Conservation (phyloP, 2,797 vertebrate genomes). For the Schizopygopsis pylzovi region DNA sequence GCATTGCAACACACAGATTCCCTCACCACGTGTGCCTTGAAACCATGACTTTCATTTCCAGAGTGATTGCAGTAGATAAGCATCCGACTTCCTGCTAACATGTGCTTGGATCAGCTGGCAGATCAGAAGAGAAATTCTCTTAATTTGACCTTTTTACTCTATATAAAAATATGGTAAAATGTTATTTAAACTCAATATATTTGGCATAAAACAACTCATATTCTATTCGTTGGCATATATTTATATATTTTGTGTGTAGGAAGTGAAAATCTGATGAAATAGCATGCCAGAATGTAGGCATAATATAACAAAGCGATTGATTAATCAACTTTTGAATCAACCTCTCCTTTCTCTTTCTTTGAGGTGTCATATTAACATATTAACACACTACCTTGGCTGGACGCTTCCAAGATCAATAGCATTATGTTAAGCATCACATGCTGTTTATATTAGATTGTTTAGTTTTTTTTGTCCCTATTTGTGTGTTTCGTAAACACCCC, state of each 20-base stretch:
- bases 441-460: not conserved
- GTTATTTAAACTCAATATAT: not conserved
- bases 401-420: slow-evolving; percentile 55
- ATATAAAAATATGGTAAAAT: not conserved
- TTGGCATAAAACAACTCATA: not conserved
- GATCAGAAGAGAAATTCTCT: not conserved
- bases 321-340: slow-evolving; percentile 76
- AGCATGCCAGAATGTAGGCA: slow-evolving; percentile 70
- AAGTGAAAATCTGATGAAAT: slow-evolving; percentile 67
- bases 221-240: slow-evolving; percentile 57
- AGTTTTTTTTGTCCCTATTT: not conserved
- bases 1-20: not conserved
- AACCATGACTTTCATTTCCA: not conserved
- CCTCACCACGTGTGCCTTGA: not conserved
- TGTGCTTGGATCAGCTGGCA: not conserved
- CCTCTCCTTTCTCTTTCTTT: slow-evolving; percentile 69
- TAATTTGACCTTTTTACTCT: not conserved
- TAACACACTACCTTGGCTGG: slow-evolving; percentile 20
- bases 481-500: not conserved
- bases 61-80: not conserved
- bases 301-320: slow-evolving; percentile 77
- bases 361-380: slow-evolving; percentile 72
- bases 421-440: slow-evolving; percentile 25
- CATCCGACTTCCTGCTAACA: not conserved
- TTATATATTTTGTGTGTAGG: slow-evolving; percentile 60